Evolutionary conservation across 2,113 vertebrate species (phyloP).

Genomic region (Triplophysa rosa): DNA sequence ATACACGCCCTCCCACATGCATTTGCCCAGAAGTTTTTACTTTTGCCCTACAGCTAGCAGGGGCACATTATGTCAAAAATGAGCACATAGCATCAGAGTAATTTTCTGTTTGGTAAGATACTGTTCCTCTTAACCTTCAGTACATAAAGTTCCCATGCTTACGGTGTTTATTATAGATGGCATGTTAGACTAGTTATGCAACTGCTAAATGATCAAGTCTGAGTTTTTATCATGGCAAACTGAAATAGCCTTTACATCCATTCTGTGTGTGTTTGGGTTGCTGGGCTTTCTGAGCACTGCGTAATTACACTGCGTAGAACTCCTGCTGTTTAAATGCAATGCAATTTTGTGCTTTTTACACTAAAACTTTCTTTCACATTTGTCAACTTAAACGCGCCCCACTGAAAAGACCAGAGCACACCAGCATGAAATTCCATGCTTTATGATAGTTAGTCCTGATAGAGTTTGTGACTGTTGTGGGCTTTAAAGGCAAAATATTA

Average conservation of each 20-base stretch:
- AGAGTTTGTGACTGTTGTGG: too few species aligned
- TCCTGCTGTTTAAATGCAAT: neutral
- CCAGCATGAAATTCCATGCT: too few species aligned
- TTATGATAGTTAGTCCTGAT: too few species aligned
- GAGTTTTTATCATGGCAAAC: neutral
- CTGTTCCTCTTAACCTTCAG: slow-evolving; percentile 21
- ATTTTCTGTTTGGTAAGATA: slow-evolving; percentile 1
- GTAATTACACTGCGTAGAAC: neutral
- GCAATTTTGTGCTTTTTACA: neutral
- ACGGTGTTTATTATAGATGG: slow-evolving; percentile 1
- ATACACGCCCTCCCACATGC: neutral
- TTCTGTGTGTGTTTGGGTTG: neutral
- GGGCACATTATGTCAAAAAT: slow-evolving; percentile 12
- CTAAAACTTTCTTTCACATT: neutral
- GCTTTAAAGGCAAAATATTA: too few species aligned
- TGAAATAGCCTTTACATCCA: neutral
- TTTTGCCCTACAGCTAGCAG: slow-evolving; percentile 1
- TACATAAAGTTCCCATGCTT: slow-evolving; percentile 7
- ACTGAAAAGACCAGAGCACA: too few species aligned
- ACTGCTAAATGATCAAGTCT: neutral
- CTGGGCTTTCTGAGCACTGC: neutral
- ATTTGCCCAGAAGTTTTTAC: neutral
- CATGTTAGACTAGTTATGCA: neutral
- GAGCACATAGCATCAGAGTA: slow-evolving; percentile 1
- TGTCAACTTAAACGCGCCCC: neutral